These are phyloP conservation scores for Mus spicilegus DNA, from an alignment of 2,113 vertebrate species.

Conservation along the genomic window DNA sequence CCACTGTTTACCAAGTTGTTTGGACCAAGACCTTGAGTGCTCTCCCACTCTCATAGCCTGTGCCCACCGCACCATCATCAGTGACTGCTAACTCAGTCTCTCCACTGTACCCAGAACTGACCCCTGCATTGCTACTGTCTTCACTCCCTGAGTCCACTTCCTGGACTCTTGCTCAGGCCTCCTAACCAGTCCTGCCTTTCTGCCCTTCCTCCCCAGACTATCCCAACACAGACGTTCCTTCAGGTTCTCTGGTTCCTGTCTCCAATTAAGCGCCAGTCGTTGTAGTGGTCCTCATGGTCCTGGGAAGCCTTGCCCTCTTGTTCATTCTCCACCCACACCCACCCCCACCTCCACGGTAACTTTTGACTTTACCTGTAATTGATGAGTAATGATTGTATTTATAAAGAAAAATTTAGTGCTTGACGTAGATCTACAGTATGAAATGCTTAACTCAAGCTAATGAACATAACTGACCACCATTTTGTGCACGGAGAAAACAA, in stretches of 20 bases:
- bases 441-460: neutral
- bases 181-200: neutral
- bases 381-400: neutral
- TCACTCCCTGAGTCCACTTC: neutral
- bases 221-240: neutral
- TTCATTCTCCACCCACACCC: neutral
- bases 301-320: neutral
- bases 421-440: neutral
- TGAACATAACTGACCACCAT: neutral
- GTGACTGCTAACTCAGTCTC: neutral
- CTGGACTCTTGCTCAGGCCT: neutral
- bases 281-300: neutral
- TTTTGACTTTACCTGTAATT: conserved; percentile 1
- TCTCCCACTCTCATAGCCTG: neutral
- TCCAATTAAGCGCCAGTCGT: neutral
- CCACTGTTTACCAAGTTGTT: neutral
- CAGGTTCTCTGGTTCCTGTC: neutral
- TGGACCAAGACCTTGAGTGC: neutral
- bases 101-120: neutral
- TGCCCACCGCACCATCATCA: neutral
- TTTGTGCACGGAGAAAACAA: neutral
- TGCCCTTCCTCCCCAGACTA: neutral
- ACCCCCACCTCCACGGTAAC: neutral
- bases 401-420: neutral
- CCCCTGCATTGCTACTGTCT: neutral